A percentile compares a stretch with the other conserved stretches of the same genome.
These are phyloP conservation scores for Eurytoma californica DNA, from an alignment of 2,888 invertebrate species.

Conservation along the genomic window DNA sequence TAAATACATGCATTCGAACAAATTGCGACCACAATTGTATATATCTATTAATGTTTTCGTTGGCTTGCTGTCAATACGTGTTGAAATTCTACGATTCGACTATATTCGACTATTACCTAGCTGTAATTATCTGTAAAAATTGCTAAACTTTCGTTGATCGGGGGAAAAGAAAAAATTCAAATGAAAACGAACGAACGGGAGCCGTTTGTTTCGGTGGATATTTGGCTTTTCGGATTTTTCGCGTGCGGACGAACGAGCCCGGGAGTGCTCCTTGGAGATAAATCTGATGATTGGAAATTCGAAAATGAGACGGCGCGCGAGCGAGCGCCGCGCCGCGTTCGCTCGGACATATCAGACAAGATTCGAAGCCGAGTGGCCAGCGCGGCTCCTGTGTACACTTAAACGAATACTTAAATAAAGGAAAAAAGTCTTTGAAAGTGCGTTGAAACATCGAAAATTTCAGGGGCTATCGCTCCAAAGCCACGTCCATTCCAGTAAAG, in stretches of 20 bases:
- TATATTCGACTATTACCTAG: not conserved
- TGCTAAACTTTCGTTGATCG: not conserved
- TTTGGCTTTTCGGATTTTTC: too few relatives aligned
- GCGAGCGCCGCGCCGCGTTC: constrained; percentile 1
- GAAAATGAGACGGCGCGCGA: constrained; percentile 12
- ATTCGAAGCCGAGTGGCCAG: constrained; percentile 35
- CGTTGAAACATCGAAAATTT: constrained; percentile 55
- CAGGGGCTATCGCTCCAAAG: constrained; percentile 52
- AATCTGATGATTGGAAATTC: constrained; percentile 33
- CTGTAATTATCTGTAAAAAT: constrained; percentile 5
- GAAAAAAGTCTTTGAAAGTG: constrained; percentile 43
- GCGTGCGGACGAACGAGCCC: not conserved
- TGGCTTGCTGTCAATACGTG: constrained; percentile 26
- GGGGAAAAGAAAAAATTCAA: too few relatives aligned
- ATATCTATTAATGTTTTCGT: constrained; percentile 27
- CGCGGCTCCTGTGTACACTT: too few relatives aligned
- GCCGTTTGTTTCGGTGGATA: too few relatives aligned
- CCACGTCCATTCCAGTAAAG: constrained; percentile 64
- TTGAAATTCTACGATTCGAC: constrained; percentile 10
- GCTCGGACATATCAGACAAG: constrained; percentile 44
- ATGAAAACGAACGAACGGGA: too few relatives aligned
- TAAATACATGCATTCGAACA: constrained; percentile 23
- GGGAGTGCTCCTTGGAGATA: constrained; percentile 9
- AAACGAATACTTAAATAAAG: constrained; percentile 1
- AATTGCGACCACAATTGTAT: constrained; percentile 9